A percentile compares a stretch with the other conserved stretches of the same genome.
These are phyloP conservation scores for Takifugu bimaculatus DNA, from an alignment of 2,113 vertebrate genomes.

Conservation along the genomic window DNA sequence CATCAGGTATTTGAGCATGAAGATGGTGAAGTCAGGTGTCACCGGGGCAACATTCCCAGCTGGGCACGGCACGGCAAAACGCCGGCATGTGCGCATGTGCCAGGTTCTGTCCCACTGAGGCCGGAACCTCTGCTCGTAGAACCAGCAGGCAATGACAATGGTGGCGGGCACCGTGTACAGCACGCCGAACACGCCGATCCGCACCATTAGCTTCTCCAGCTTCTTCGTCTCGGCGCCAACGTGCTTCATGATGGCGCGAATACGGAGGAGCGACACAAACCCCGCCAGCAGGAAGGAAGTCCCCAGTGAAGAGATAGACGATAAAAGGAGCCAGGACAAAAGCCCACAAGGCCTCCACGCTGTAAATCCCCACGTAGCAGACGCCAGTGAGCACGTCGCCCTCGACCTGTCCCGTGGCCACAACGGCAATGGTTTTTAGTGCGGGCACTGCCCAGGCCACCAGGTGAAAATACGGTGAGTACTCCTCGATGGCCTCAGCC, in stretches of 20 bases:
- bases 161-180: slow-evolving; percentile 86
- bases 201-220: slow-evolving; percentile 90
- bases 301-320: slow-evolving; percentile 88
- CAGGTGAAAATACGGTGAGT: slow-evolving; percentile 90
- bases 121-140: slow-evolving; percentile 90
- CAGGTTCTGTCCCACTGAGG: slow-evolving; percentile 88
- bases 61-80: slow-evolving; percentile 84
- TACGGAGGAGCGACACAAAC: slow-evolving; percentile 79
- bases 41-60: slow-evolving; percentile 76
- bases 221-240: slow-evolving; percentile 66
- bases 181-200: slow-evolving; percentile 87
- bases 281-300: slow-evolving; percentile 88
- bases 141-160: slow-evolving; percentile 85
- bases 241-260: slow-evolving; percentile 37
- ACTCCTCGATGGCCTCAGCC: slow-evolving; percentile 54
- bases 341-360: slow-evolving; percentile 80
- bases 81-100: slow-evolving; percentile 86
- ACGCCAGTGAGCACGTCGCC: slow-evolving; percentile 90
- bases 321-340: slow-evolving; percentile 88
- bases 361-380: slow-evolving; percentile 89
- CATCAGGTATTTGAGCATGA: slow-evolving; percentile 96
- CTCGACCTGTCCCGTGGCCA: slow-evolving; percentile 88
- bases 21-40: slow-evolving; percentile 88
- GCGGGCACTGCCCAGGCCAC: slow-evolving; percentile 90
- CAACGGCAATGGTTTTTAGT: slow-evolving; percentile 85